These are phyloP conservation scores for Drosophila oshimai DNA, from an alignment of 1,140 invertebrate species.

Conservation along the genomic window DNA sequence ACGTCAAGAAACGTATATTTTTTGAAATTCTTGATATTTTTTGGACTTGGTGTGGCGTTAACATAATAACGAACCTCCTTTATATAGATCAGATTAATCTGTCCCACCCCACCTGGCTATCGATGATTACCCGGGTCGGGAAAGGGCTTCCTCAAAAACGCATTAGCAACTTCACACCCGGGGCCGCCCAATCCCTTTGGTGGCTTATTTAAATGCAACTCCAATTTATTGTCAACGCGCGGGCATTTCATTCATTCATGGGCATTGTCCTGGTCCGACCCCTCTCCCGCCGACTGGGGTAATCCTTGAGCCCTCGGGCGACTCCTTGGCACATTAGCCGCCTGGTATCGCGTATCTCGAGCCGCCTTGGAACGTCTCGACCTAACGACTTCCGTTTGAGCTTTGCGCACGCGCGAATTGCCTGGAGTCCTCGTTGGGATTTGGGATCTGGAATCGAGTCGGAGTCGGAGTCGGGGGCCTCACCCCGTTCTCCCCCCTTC, in stretches of 20 bases:
- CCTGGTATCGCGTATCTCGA: slow-evolving; percentile 38
- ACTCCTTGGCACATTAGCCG: slow-evolving; percentile 58
- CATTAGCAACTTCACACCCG: slow-evolving; percentile 69
- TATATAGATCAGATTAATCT: background rate
- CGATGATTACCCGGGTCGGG: background rate
- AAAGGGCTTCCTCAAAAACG: slow-evolving; percentile 40
- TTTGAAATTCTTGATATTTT: too few species aligned
- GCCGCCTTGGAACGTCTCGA: slow-evolving; percentile 28
- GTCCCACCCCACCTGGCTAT: slow-evolving; percentile 4
- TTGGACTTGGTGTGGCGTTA: too few species aligned
- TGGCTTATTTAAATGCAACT: slow-evolving; percentile 74
- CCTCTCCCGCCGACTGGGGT: slow-evolving; percentile 21
- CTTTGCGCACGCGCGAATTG: slow-evolving; percentile 70
- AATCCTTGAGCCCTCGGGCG: slow-evolving; percentile 67
- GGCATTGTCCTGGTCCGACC: slow-evolving; percentile 59
- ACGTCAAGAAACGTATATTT: too few species aligned
- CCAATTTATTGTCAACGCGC: slow-evolving; percentile 77
- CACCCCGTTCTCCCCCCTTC: background rate
- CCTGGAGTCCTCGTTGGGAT: slow-evolving; percentile 21
- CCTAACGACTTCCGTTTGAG: slow-evolving; percentile 78
- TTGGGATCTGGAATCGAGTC: slow-evolving; percentile 22
- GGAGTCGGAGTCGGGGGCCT: background rate
- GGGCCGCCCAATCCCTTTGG: slow-evolving; percentile 19
- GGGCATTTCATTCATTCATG: slow-evolving; percentile 59
- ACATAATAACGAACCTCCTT: too few species aligned